Evolutionary conservation across 1,140 invertebrate species (phyloP).

Genomic region (Dryas iulia): DNA sequence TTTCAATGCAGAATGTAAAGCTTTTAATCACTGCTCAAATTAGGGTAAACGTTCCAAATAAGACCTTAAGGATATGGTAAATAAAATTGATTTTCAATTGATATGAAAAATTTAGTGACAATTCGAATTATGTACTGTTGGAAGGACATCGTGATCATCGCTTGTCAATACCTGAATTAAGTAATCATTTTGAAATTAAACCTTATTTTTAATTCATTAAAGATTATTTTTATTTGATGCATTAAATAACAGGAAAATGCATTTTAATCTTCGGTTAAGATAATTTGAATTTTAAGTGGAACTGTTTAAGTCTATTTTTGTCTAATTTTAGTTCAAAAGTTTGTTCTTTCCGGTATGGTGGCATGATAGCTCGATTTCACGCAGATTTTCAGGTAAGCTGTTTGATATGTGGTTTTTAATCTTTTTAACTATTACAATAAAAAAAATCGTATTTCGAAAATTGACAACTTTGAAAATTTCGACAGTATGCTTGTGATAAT

Average conservation of each 20-base stretch:
- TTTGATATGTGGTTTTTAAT: neutral
- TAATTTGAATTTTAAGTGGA: neutral
- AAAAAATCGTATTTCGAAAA: too few species aligned
- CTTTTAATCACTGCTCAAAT: slow-evolving; percentile 19
- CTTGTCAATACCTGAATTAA: slow-evolving; percentile 37
- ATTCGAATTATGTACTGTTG: slow-evolving; percentile 65
- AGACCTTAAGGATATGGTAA: slow-evolving; percentile 11
- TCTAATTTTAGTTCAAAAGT: neutral
- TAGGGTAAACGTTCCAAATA: neutral
- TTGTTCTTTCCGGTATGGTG: slow-evolving; percentile 12
- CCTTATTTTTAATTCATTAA: slow-evolving; percentile 27
- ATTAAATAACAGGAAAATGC: neutral
- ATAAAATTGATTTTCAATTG: slow-evolving; percentile 47
- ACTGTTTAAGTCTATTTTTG: neutral
- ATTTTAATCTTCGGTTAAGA: neutral
- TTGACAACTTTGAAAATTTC: too few species aligned
- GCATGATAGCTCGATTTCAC: slow-evolving; percentile 60
- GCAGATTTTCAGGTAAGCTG: slow-evolving; percentile 54
- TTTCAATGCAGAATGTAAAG: neutral
- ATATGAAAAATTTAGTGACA: slow-evolving; percentile 53
- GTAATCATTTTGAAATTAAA: slow-evolving; percentile 23
- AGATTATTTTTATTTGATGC: slow-evolving; percentile 17
- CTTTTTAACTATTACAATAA: neutral
- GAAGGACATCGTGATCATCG: slow-evolving; percentile 56
- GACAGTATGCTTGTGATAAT: too few species aligned